Evolutionary conservation across 2,888 invertebrate species (phyloP).

Genomic region (Eulithis prunata): DNA sequence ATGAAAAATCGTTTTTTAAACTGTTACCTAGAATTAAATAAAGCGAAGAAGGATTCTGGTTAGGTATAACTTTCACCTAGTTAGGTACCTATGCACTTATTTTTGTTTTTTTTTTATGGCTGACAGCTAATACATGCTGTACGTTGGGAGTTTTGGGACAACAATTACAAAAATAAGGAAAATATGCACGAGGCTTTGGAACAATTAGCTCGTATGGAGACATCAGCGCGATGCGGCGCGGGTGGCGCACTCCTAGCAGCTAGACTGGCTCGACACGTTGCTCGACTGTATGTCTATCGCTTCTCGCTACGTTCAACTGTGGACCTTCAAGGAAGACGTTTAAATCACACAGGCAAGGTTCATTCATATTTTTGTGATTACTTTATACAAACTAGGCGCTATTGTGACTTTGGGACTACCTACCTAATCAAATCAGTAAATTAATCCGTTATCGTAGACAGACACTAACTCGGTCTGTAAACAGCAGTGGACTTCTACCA

Average conservation of each 20-base stretch:
- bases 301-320: slow-evolving; percentile 78
- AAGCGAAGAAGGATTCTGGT: no score
- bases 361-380: background rate
- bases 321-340: slow-evolving; percentile 68
- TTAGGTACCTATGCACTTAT: background rate
- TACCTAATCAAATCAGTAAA: no score
- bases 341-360: slow-evolving; percentile 80
- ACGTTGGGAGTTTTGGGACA: slow-evolving; percentile 83
- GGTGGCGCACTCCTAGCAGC: slow-evolving; percentile 83
- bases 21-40: no score
- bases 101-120: background rate
- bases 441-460: no score
- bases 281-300: slow-evolving; percentile 83
- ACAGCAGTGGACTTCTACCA: no score
- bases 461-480: no score
- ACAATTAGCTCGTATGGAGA: slow-evolving; percentile 81
- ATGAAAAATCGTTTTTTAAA: background rate
- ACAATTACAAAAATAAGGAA: slow-evolving; percentile 53
- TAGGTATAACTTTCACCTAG: no score
- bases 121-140: slow-evolving; percentile 74
- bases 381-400: background rate
- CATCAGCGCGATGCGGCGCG: slow-evolving; percentile 83
- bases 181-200: slow-evolving; percentile 70
- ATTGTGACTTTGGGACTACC: background rate
- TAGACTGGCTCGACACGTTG: slow-evolving; percentile 75